These are phyloP conservation scores for Tragelaphus imberbis DNA, from an alignment of 2,113 vertebrate species.

Conservation along the genomic window DNA sequence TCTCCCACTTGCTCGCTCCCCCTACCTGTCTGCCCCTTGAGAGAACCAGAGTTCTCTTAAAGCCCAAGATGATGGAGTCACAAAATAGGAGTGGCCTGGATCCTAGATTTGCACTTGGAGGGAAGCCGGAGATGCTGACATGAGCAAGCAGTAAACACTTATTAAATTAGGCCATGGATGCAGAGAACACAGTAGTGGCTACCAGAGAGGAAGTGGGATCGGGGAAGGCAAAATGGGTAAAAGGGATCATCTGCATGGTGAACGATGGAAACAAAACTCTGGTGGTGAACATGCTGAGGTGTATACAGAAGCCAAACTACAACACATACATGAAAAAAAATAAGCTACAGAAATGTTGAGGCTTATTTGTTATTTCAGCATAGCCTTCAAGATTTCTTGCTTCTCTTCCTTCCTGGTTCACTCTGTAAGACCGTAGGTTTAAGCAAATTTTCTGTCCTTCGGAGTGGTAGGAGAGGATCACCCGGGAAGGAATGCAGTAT, in stretches of 20 bases:
- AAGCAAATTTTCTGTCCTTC: not conserved
- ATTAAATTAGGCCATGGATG: not conserved
- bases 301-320: not conserved
- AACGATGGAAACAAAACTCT: not conserved
- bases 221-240: not conserved
- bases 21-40: not conserved
- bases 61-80: not conserved
- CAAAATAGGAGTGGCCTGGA: not conserved
- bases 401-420: not conserved
- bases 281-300: not conserved
- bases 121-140: not conserved
- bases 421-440: not conserved
- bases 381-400: not conserved
- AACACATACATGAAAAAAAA: not conserved
- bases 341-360: not conserved
- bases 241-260: not conserved
- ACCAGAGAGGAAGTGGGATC: not conserved
- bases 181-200: not conserved
- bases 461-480: not conserved
- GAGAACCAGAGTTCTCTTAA: not conserved
- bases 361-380: not conserved
- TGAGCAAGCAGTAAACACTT: not conserved
- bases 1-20: not conserved
- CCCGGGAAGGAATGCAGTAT: not conserved
- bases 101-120: not conserved